Evolutionary conservation across 1,140 invertebrate species (phyloP).

Genomic region (Chelonus insularis): DNA sequence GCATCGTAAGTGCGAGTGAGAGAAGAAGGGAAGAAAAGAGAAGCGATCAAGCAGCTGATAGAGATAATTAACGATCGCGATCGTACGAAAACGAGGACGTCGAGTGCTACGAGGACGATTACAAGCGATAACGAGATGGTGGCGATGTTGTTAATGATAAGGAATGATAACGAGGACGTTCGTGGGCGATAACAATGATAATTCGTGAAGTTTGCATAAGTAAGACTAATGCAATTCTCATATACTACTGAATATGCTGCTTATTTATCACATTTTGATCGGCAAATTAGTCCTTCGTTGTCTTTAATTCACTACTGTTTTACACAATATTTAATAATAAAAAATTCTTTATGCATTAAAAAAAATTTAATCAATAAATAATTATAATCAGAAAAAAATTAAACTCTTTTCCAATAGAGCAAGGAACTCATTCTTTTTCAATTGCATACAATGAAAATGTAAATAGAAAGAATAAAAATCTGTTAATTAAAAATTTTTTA

Average conservation of each 20-base stretch:
- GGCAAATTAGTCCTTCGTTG: too few relatives aligned
- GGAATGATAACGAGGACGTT: constrained; percentile 54
- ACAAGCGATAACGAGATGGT: constrained; percentile 52
- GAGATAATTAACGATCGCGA: constrained; percentile 58
- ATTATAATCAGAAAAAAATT: too few relatives aligned
- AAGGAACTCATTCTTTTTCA: too few relatives aligned
- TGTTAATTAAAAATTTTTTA: too few relatives aligned
- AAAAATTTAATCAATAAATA: too few relatives aligned
- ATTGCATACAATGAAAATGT: too few relatives aligned
- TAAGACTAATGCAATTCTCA: constrained; percentile 21
- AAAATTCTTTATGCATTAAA: too few relatives aligned
- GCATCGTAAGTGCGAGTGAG: neutral
- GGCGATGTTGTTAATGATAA: constrained; percentile 57
- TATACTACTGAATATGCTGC: neutral
- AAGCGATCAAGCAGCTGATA: constrained; percentile 47
- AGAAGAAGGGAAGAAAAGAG: neutral
- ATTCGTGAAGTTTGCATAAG: constrained; percentile 38
- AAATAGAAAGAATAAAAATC: too few relatives aligned
- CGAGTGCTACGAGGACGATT: constrained; percentile 45
- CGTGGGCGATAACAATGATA: constrained; percentile 52
- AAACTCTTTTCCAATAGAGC: too few relatives aligned
- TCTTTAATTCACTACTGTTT: too few relatives aligned
- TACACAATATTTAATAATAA: too few relatives aligned
- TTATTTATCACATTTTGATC: neutral
- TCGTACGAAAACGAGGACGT: constrained; percentile 55